Evolutionary conservation across 2,113 vertebrate genomes (phyloP).

Genomic region (Tyto alba): DNA sequence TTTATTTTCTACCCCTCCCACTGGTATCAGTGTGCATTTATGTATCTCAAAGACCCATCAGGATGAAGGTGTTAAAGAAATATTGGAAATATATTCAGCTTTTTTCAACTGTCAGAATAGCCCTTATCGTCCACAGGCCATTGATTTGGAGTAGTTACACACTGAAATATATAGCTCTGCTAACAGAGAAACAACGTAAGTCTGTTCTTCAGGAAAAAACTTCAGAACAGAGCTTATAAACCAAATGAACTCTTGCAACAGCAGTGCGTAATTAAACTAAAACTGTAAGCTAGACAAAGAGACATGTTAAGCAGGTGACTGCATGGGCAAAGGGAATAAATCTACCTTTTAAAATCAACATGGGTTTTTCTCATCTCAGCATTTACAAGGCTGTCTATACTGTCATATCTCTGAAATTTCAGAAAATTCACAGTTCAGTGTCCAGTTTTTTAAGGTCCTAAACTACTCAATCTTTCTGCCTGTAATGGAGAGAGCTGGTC

Average conservation of each 20-base stretch:
- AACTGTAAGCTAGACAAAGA: neutral
- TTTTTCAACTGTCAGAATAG: neutral
- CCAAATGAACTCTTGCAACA: neutral
- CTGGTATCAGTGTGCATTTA: neutral
- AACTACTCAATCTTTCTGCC: neutral
- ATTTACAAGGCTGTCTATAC: neutral
- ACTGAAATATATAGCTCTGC: neutral
- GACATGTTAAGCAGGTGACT: neutral
- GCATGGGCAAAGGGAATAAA: neutral
- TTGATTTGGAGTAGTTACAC: neutral
- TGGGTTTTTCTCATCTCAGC: neutral
- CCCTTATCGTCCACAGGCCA: neutral
- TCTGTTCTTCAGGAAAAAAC: neutral
- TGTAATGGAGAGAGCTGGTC: neutral
- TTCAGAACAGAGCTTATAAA: neutral
- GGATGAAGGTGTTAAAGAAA: neutral
- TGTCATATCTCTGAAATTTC: neutral
- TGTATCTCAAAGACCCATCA: neutral
- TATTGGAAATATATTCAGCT: neutral
- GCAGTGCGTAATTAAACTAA: neutral
- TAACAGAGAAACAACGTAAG: neutral
- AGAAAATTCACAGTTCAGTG: neutral
- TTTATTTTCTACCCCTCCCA: neutral
- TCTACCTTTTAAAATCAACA: neutral
- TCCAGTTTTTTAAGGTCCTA: neutral